phyloP scores from a whole-genome alignment of 2,888 invertebrate species.

The Drosophila infuscata region DNA sequence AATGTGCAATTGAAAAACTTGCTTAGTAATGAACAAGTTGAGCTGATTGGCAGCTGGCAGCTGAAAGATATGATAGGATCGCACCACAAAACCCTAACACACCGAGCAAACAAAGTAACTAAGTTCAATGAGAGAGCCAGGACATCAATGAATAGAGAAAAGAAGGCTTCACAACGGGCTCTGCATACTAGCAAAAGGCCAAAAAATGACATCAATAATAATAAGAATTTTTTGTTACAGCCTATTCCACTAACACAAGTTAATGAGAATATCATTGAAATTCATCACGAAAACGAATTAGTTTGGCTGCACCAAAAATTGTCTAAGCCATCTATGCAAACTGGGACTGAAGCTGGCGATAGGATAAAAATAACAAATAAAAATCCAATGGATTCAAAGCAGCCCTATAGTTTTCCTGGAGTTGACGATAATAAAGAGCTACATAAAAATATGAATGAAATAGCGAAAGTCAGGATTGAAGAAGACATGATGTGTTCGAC shows the following conservation, averaged over 20 bases:
- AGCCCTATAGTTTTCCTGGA: neutral
- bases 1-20: neutral
- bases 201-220: neutral
- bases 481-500: neutral
- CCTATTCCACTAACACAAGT: neutral
- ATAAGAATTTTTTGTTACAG: too few species aligned
- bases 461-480: neutral
- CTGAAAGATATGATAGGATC: neutral
- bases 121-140: neutral
- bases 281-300: neutral
- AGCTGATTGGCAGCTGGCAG: conserved; percentile 1
- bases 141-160: neutral
- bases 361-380: neutral
- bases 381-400: neutral
- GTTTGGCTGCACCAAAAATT: too few species aligned
- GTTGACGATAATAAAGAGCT: neutral
- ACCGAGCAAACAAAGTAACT: neutral
- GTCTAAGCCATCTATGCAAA: neutral
- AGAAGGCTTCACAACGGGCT: neutral
- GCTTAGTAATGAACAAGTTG: conserved; percentile 2
- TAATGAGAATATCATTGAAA: neutral
- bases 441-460: neutral
- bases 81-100: fast-evolving
- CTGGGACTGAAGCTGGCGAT: neutral
- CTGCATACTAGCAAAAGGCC: conserved; percentile 21